Conservation (phyloP, 1,140 invertebrate genomes). For the Magallana angulata region DNA sequence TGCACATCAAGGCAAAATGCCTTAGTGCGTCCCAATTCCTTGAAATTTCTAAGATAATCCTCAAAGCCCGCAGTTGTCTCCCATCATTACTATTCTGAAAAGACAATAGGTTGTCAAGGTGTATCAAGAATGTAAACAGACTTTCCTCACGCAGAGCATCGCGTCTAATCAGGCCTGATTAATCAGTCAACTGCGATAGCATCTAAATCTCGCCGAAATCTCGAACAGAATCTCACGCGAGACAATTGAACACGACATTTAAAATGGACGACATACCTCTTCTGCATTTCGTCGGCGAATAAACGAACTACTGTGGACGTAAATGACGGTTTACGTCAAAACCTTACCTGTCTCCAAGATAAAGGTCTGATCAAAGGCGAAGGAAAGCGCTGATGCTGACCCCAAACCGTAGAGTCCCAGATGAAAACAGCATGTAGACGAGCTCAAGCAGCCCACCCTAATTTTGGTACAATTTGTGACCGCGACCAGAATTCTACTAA, state of each 20-base stretch:
- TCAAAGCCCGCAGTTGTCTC: not conserved
- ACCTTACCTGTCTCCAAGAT: conserved; percentile 1
- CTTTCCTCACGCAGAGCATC: conserved; percentile 10
- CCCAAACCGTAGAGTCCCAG: not conserved
- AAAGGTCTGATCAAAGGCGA: conserved; percentile 24
- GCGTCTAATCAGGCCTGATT: not conserved
- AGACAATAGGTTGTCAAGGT: conserved; percentile 24
- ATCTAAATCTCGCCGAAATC: conserved; percentile 34
- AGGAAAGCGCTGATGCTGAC: not conserved
- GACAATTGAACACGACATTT: conserved; percentile 30
- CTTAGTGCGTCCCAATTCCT: no score
- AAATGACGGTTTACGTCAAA: conserved; percentile 14
- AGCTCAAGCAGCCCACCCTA: not conserved
- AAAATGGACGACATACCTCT: conserved; percentile 22
- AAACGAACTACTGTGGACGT: conserved; percentile 18
- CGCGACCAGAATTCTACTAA: not conserved
- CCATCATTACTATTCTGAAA: not conserved
- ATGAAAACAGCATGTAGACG: conserved; percentile 18
- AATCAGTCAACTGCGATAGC: conserved; percentile 12
- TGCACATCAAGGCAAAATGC: no score
- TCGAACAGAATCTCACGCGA: conserved; percentile 8
- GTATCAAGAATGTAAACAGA: conserved; percentile 20
- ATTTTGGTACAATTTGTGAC: not conserved
- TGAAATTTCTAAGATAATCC: not conserved
- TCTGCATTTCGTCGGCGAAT: not conserved